Evolutionary conservation across 2,888 invertebrate genomes (phyloP).

Genomic region (Xestia sexstrigata): DNA sequence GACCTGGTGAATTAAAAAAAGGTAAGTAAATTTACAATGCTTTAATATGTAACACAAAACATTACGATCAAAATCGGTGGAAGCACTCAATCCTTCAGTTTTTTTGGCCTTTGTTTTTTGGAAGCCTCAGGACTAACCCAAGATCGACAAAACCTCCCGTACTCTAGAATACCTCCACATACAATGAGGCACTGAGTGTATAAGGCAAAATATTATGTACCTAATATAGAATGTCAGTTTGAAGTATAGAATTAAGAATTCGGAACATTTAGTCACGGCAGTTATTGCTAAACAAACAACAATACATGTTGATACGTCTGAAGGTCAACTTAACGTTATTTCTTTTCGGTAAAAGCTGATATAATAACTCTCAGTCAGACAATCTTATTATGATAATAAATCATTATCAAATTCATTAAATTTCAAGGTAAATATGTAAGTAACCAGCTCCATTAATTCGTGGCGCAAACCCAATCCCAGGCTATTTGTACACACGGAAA

Average conservation of each 20-base stretch:
- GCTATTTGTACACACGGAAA: not conserved
- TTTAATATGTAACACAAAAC: not conserved
- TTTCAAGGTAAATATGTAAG: conserved; percentile 25
- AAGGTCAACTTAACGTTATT: conserved; percentile 32
- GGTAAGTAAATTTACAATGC: not conserved
- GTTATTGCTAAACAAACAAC: conserved; percentile 17
- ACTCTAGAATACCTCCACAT: too few species aligned
- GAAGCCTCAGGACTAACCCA: not conserved
- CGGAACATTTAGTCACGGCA: not conserved
- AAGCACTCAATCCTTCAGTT: not conserved
- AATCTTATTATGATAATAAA: conserved; percentile 37
- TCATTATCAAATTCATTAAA: conserved; percentile 48
- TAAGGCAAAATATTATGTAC: not conserved
- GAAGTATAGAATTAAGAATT: not conserved
- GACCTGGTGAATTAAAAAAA: conserved; percentile 89
- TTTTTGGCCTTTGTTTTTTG: not conserved
- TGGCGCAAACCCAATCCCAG: not conserved
- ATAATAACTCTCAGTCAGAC: conserved; percentile 20
- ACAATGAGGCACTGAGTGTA: not conserved
- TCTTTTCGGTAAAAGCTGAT: conserved; percentile 26
- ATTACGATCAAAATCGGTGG: not conserved
- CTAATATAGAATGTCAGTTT: not conserved
- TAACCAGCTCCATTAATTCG: not conserved
- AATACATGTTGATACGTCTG: conserved; percentile 23
- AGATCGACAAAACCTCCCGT: not conserved